These are phyloP conservation scores for Micrastur ruficollis DNA, from an alignment of 2,797 vertebrate genomes.

Conservation along the genomic window DNA sequence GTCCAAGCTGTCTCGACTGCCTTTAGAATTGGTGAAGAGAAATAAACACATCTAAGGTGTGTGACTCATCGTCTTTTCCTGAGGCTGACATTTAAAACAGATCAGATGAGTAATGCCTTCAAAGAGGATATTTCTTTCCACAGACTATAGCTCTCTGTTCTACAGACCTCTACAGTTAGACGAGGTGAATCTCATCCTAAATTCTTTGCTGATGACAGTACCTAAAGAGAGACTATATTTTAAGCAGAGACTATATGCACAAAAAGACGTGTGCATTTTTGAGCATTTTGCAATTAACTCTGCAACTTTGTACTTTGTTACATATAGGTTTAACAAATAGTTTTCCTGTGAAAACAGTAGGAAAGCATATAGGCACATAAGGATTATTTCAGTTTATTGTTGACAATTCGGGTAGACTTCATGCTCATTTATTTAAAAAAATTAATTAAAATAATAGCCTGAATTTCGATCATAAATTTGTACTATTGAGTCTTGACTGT, in stretches of 20 bases:
- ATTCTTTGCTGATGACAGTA: not conserved
- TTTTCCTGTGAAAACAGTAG: not conserved
- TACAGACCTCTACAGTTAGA: not conserved
- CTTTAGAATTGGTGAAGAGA: not conserved
- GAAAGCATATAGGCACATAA: not conserved
- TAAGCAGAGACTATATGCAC: not conserved
- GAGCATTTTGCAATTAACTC: not conserved
- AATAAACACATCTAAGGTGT: not conserved
- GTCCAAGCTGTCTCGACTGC: not conserved
- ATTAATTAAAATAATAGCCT: not conserved
- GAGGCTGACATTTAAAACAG: not conserved
- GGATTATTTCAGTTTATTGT: not conserved
- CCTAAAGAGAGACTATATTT: accelerated
- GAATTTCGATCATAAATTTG: not conserved
- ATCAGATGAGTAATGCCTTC: not conserved
- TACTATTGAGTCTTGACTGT: not conserved
- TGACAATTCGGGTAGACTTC: not conserved
- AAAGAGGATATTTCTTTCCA: not conserved
- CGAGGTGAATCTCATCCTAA: not conserved
- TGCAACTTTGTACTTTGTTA: not conserved
- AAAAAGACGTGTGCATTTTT: not conserved
- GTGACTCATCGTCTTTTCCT: accelerated
- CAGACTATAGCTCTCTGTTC: not conserved
- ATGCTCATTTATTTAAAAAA: not conserved
- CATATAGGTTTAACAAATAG: not conserved